phyloP scores from a whole-genome alignment of 1,140 invertebrate species.

The Andrena cerasifolii region DNA sequence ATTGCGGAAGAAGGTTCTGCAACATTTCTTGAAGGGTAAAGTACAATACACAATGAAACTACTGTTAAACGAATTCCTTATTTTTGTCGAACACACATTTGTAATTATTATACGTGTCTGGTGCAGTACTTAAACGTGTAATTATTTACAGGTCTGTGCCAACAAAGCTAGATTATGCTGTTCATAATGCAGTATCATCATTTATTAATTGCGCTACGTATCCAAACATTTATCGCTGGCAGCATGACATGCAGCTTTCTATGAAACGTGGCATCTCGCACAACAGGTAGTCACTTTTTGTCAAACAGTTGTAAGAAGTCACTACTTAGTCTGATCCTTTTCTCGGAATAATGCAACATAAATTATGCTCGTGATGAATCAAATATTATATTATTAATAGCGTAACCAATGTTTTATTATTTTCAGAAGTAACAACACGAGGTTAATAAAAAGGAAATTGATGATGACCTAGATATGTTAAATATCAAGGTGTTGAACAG shows the following conservation, averaged over 20 bases:
- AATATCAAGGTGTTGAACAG: constrained; percentile 5
- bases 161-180: constrained; percentile 87
- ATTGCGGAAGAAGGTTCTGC: constrained; percentile 81
- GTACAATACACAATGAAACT: background rate
- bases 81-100: background rate
- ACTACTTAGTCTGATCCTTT: background rate
- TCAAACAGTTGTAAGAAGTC: background rate
- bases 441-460: constrained; percentile 45
- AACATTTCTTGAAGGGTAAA: constrained; percentile 82
- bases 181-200: constrained; percentile 85
- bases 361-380: too few relatives aligned
- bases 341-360: background rate
- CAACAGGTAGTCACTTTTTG: constrained; percentile 54
- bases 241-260: constrained; percentile 80
- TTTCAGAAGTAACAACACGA: constrained; percentile 42
- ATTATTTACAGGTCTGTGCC: constrained; percentile 43
- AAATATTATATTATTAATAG: constrained; percentile 5
- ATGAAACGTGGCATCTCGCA: constrained; percentile 68
- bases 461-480: constrained; percentile 39
- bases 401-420: constrained; percentile 17
- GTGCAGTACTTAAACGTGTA: constrained; percentile 11
- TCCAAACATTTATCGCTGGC: constrained; percentile 88
- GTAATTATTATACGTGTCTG: constrained; percentile 27
- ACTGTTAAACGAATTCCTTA: background rate
- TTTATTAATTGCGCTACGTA: constrained; percentile 83